Base-by-base conservation (phyloP, 30 jellyfish, hydroid and myxozoan genomes). In the Clytia hemisphaerica region DNA sequence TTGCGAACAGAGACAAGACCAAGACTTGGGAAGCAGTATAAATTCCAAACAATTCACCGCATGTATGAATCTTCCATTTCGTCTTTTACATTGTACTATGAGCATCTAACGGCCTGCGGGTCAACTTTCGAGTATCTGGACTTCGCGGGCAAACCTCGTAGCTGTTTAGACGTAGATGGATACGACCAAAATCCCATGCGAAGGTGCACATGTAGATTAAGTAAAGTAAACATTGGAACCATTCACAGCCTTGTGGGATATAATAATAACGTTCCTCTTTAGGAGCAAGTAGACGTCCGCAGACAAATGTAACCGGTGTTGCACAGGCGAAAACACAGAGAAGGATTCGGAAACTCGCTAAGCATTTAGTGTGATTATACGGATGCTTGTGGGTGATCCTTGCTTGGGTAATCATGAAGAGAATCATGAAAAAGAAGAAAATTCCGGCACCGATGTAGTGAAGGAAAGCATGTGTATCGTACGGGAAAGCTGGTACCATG, bases 391-490 rank as follows among this genome's bases (percentile, higher is more conserved):
- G 40, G 18, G 81, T 15, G 54, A 69, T 18, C 22, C 49, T 51
- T 35, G 81, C 37, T 69, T 69, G 81, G 24, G 75, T 49, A 31
- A 69, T 50, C 81, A 69, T 69, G 47, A 22, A 69, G 9, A 69
- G 22, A 26, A 75, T 45, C 15, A 51, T 71, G 2, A 45, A 48
- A 7, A 24, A n/a, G 30, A 44, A 45, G 27, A 24, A 69, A 18
- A 69, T 45, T 3, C 10, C 16, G 15, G 54, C 78, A 6, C 75
- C 73, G 6, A 71, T 25, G 54, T 45, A 69, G 31, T 69, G 69
- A 34, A 53, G 18, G 35, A 37, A 33, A 9, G 22, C 6, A 34
- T 69, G 34, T 28, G 46, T 25, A 22, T 49, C 45, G 46, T 24
- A 35, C 14, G 81, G 36, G 27, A 69, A 69, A 6, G 81, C 47